Base-by-base conservation (phyloP, 2,888 invertebrate species). In the Callimorpha dominula region DNA sequence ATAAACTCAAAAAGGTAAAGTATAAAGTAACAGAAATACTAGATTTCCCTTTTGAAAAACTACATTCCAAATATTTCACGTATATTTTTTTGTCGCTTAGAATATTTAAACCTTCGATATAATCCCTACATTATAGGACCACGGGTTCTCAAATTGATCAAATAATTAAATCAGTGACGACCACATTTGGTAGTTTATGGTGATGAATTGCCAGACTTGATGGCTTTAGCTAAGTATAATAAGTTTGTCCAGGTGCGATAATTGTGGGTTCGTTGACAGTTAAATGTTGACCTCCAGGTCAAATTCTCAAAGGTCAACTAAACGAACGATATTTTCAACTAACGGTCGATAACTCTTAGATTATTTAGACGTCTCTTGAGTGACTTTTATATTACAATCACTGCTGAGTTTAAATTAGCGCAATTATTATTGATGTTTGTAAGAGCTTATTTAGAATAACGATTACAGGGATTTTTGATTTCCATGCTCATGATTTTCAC, bases 351-450 rank as follows among this genome's bases (percentile, higher is more conserved):
- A 66, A 31, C 50, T 50, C 31, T 66, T 50, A 52, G 52, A 66
- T 50, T 52, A 42, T 17, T 66, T 7, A 52, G n/a, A 66, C 11
- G n/a, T 66, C 52, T 17, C 52, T 66, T 66, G 66, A 52, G n/a
- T 42, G 52, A 42, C 40, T 52, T 52, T 52, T 42, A 52, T 17
- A 52, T 31, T 66, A 66, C 52, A 66, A 42, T 40, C 50, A 66
- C 15, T 66, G 46, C 0, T 65, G 20, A 12, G 17, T 50, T 31
- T 40, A 40, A 40, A 66, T 11, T 15, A 64, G 43, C 46, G 17
- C n/a, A 43, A 64, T 31, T 31, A 31, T 31, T 31, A 4, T 50
- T 31, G 15, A 12, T 50, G 4, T 65, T 0, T 49, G 1, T 40
- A 6, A 3, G 2, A 12, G 14, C 14, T 31, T 12, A 40, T 50